Conservation (phyloP, 2,797 vertebrate genomes). For the Acrossocheilus wenchowensis region DNA sequence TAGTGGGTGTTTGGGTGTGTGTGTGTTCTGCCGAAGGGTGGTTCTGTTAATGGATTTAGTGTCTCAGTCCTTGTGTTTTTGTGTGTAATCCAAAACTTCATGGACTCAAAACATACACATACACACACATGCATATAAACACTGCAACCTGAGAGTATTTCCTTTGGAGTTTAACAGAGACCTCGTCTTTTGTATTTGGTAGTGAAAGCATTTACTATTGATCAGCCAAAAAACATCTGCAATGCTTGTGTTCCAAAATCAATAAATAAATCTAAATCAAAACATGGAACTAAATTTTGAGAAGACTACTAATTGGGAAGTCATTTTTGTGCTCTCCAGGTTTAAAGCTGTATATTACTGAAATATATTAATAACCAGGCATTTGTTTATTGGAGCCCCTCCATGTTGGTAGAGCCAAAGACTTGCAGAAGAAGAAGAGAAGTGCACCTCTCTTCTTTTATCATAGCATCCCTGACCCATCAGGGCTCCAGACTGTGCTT, state of each 20-base stretch:
- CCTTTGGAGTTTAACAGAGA: neutral
- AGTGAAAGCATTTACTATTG: neutral
- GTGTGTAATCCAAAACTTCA: conserved; percentile 5
- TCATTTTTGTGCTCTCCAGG: neutral
- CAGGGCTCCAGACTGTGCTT: neutral
- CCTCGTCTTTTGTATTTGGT: neutral
- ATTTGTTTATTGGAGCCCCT: neutral
- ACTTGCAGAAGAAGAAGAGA: neutral
- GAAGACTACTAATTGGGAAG: no score
- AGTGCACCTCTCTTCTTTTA: neutral
- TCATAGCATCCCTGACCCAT: neutral
- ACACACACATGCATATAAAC: neutral
- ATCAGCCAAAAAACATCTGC: neutral
- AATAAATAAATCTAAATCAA: neutral
- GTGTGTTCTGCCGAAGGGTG: conserved; percentile 8
- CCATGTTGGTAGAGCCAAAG: neutral
- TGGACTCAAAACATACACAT: neutral
- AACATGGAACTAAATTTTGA: neutral
- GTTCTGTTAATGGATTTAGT: conserved; percentile 42
- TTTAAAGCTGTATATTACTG: neutral
- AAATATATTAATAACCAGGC: neutral
- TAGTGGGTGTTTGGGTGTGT: conserved; percentile 22
- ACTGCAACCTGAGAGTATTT: neutral
- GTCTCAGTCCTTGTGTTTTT: conserved; percentile 32
- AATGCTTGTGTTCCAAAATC: neutral